Base-by-base conservation (phyloP, 2,113 vertebrate genomes). In the Anolis sagrei region DNA sequence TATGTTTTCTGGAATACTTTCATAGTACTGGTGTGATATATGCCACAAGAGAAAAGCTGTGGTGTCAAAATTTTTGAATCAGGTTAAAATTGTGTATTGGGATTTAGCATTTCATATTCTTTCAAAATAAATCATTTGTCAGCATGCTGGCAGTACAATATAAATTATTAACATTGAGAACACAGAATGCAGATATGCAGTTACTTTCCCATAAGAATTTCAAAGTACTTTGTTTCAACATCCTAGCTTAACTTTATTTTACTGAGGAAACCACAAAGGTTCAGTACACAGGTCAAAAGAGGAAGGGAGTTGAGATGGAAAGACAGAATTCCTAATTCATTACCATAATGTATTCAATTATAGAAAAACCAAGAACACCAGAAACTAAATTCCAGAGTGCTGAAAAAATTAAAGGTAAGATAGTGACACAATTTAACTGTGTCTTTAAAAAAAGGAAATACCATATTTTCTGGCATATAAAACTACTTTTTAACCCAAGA, bases 111-210 rank as follows among this genome's bases (percentile, higher is more conserved):
- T 61, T 74, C 34, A n/a, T 74, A 29, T 61, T 29, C 49, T 90
- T 86, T 89, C 72, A 86, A 88, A 93, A 88, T 75, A 84, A 76
- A 54, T 84, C 23, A 81, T 39, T 73, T 49, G 39, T 79, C 76
- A 79, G 84, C 54, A 72, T n/a, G 58, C 29, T 39, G 39, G 68
- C 34, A 79, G 34, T 29, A 66, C 7, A 66, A 66, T 36, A 74
- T 75, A 51, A 81, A 81, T 81, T 66, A 86, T 81, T 80, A 75
- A 61, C 49, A 85, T 58, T 49, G 64, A 29, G 44, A 74, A 74
- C 44, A 72, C 36, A 76, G 68, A 2, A 0, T 13, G 51, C 11
- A 77, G 76, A n/a, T 76, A 79, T 44, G 81, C 49, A 84, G 77
- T 32, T 77, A 14, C 80, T 83, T 69, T 82, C 6, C 80, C 64